These are phyloP conservation scores for Synergus japonicus DNA, from an alignment of 2,888 invertebrate species.

Conservation along the genomic window DNA sequence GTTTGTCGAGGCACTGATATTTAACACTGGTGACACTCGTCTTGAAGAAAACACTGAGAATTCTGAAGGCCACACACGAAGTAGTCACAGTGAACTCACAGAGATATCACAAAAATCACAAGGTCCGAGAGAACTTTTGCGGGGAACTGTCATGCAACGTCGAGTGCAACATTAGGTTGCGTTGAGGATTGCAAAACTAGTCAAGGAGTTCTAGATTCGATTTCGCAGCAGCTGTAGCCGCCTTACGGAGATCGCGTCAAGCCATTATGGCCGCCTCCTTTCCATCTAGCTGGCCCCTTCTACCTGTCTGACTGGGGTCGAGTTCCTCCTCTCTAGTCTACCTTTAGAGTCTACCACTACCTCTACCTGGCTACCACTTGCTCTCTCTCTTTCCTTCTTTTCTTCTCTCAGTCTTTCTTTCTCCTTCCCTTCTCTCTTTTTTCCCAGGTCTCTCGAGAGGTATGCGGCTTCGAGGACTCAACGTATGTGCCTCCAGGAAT, in stretches of 20 bases:
- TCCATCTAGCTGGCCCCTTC: slow-evolving; percentile 50
- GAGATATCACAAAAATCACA: slow-evolving; percentile 11
- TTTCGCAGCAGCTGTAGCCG: slow-evolving; percentile 72
- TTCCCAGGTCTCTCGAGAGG: slow-evolving; percentile 53
- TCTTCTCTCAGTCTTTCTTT: slow-evolving; percentile 46
- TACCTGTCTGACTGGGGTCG: slow-evolving; percentile 46
- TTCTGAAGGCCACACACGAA: neutral
- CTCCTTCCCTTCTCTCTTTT: slow-evolving; percentile 52
- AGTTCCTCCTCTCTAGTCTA: slow-evolving; percentile 48
- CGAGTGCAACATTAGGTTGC: slow-evolving; percentile 19
- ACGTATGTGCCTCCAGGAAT: slow-evolving; percentile 56
- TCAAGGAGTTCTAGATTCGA: slow-evolving; percentile 53
- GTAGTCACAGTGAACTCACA: neutral
- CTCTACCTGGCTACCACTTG: slow-evolving; percentile 16
- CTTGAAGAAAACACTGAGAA: neutral
- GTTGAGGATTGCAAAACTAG: slow-evolving; percentile 53
- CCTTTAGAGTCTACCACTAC: neutral
- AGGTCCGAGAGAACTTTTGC: neutral
- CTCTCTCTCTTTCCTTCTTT: slow-evolving; percentile 42
- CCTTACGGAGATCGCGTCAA: slow-evolving; percentile 67
- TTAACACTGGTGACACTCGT: neutral
- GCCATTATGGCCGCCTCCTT: slow-evolving; percentile 67
- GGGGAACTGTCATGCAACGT: neutral
- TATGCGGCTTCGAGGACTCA: slow-evolving; percentile 45
- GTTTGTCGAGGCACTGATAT: slow-evolving; percentile 3